Conservation (phyloP, 2,797 vertebrate species). For the Psittacula derbiana region DNA sequence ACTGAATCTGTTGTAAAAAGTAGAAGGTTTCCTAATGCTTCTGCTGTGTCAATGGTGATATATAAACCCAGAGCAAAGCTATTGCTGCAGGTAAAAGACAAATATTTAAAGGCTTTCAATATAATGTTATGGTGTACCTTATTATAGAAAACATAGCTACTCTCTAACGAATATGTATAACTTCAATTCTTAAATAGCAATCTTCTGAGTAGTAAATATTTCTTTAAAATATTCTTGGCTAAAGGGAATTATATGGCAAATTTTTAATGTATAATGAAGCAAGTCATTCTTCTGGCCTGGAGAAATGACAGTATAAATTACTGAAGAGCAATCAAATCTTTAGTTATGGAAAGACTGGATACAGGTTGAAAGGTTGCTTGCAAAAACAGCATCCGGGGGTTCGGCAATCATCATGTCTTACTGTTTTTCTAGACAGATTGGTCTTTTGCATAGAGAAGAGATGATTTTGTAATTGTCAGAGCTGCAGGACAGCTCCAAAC, state of each 20-base stretch:
- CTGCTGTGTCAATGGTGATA: not conserved
- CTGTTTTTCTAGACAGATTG: not conserved
- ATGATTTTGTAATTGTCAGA: not conserved
- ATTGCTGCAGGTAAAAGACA: not conserved
- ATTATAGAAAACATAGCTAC: not conserved
- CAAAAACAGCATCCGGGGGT: not conserved
- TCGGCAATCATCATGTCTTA: not conserved
- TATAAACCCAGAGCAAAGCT: not conserved
- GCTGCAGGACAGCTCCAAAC: not conserved
- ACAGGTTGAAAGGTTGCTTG: not conserved
- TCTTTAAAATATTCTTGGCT: not conserved
- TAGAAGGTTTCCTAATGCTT: not conserved
- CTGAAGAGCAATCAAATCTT: not conserved
- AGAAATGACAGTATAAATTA: not conserved
- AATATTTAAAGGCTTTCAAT: not conserved
- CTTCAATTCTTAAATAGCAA: not conserved
- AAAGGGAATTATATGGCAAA: not conserved
- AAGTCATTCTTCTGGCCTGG: not conserved
- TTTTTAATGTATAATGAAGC: not conserved
- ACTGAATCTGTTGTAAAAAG: not conserved
- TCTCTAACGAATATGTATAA: not conserved
- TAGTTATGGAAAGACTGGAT: not conserved
- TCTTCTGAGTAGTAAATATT: not conserved
- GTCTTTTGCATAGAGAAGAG: not conserved
- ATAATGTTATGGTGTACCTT: not conserved